Percentiles rank a stretch among this genome's conserved stretches.
These are phyloP conservation scores for Oscheius sp. DNA, from an alignment of 2,888 invertebrate genomes.

Conservation along the genomic window DNA sequence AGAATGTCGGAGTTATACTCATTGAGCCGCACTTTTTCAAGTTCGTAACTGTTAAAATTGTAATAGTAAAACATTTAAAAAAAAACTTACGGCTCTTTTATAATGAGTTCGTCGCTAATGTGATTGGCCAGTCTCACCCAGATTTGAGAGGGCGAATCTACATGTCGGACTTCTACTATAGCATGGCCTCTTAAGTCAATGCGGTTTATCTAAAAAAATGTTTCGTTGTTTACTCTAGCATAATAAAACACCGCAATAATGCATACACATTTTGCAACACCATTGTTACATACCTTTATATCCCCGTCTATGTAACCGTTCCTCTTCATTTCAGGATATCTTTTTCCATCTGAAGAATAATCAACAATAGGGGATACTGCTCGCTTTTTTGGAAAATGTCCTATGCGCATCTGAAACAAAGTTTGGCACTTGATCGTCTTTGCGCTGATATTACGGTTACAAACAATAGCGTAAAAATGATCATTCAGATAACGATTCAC, in stretches of 20 bases:
- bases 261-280: background rate
- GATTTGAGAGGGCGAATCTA: conserved; percentile 48
- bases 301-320: conserved; percentile 15
- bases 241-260: background rate
- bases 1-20: background rate
- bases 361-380: conserved; percentile 26
- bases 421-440: too few species aligned
- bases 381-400: conserved; percentile 10
- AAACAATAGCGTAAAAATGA: too few species aligned
- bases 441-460: too few species aligned
- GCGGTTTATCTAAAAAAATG: conserved; percentile 47
- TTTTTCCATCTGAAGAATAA: background rate
- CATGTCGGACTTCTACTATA: conserved; percentile 42
- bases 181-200: conserved; percentile 40
- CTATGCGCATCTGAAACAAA: conserved; percentile 17
- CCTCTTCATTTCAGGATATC: conserved; percentile 29
- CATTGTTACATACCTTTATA: background rate
- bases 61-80: background rate
- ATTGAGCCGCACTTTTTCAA: conserved; percentile 21
- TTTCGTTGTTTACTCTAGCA: too few species aligned
- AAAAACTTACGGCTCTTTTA: conserved; percentile 49
- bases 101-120: conserved; percentile 40
- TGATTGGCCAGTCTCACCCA: conserved; percentile 53
- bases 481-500: background rate
- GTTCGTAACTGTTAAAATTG: conserved; percentile 39